A percentile compares a stretch with the other conserved stretches of the same genome.
Conservation (phyloP, 2,113 vertebrate species). For the Pseudorhombus dupliciocellatus region DNA sequence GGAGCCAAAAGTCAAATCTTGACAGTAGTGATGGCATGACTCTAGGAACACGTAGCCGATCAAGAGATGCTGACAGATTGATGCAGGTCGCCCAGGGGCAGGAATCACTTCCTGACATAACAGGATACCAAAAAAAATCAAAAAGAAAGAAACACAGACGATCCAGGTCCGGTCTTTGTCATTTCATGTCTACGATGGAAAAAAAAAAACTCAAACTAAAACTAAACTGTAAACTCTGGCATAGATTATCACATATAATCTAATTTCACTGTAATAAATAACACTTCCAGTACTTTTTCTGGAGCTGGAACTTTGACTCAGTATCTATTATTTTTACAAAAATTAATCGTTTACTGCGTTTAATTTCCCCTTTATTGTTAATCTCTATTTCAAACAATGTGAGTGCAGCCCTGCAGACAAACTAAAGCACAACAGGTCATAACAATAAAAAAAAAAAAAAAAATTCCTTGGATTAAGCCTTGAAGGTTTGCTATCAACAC, state of each 20-base stretch:
- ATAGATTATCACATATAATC: slow-evolving; percentile 27
- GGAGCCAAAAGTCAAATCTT: neutral
- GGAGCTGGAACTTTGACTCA: no score
- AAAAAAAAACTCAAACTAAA: slow-evolving; percentile 19
- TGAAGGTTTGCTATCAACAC: no score
- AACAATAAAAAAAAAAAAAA: no score
- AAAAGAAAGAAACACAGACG: neutral
- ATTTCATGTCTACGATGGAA: neutral
- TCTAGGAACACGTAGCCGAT: no score
- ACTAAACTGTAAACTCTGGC: slow-evolving; percentile 19
- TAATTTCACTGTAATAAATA: slow-evolving; percentile 30
- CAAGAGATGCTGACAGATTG: neutral
- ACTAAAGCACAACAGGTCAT: no score
- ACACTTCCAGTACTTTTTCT: slow-evolving; percentile 1
- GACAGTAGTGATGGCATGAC: neutral
- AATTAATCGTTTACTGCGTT: no score
- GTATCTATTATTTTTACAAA: no score
- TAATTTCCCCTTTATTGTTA: no score
- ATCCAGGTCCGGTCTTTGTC: slow-evolving; percentile 13
- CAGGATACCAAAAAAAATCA: neutral
- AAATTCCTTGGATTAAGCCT: no score
- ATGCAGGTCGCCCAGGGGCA: neutral
- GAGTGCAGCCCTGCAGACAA: no score
- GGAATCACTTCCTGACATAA: neutral
- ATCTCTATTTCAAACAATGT: no score